Evolutionary conservation across 2,113 vertebrate species (phyloP), one percentile per base, ranked within the genome.

Genomic region (Deroptyus accipitrinus): DNA sequence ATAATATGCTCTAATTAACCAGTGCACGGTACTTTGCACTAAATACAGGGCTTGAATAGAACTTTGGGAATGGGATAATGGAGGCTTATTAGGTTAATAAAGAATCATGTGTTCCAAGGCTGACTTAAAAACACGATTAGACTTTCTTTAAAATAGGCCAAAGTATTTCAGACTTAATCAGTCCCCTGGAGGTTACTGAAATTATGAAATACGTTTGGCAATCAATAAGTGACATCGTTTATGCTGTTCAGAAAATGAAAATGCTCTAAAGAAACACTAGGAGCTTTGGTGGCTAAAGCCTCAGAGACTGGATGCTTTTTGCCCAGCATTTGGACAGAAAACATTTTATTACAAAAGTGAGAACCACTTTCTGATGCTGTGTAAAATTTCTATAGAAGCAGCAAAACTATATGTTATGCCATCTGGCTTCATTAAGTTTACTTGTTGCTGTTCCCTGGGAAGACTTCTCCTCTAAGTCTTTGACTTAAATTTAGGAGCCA

Each of bases 81-180:
- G 95, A 96, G 80, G 96, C 97, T 97, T 97, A 96, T 97, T 97
- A 96, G 89, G 96, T 96, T 97, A 96, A 97, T 97, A 97, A 97
- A 96, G 96, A 96, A 96, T 97, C 94, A 96, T 96, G 96, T 95
- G 95, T 96, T 96, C 96, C 92, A 92, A 95, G 93, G 78, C 93
- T 97, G 94, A 96, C 96, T 96, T 95, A 96, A 96, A 97, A 97
- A 95, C 94, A 96, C 23, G 76, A 95, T 96, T 94, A 97, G 96
- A 83, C 94, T 86, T 94, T 76, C 81, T 92, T 95, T 92, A 95
- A 92, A 94, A 93, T 69, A 87, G 86, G 92, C 87, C 83, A 91
- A 96, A 95, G 91, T 95, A 94, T 93, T 96, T 94, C 91, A 91
- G 94, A 94, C 92, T 95, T 95, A 95, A 95, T 95, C 94, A 93